Conservation (phyloP, 2,888 invertebrate species). For the Camptogramma bilineatum region DNA sequence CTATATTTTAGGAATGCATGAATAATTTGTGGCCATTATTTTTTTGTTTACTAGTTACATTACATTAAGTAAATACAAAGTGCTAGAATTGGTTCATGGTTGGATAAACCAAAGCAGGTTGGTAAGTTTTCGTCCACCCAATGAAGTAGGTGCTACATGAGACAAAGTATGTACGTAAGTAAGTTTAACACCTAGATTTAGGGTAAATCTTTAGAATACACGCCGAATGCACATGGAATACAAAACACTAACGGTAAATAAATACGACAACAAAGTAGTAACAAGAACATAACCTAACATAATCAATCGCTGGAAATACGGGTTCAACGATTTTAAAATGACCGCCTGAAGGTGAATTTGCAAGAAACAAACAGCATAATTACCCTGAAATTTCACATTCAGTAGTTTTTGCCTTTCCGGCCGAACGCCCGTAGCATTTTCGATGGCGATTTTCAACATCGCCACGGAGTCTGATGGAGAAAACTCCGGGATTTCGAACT, state of each 20-base stretch:
- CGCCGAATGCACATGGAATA: too few species aligned
- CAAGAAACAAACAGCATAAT: conserved; percentile 43
- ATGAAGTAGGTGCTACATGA: too few species aligned
- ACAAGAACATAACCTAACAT: conserved; percentile 23
- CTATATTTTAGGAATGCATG: too few species aligned
- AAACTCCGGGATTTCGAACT: conserved; percentile 91
- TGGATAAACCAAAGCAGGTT: too few species aligned
- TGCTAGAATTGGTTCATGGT: too few species aligned
- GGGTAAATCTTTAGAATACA: too few species aligned
- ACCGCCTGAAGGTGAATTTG: conserved; percentile 22
- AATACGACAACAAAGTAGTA: conserved; percentile 12
- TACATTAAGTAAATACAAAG: too few species aligned
- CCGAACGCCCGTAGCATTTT: conserved; percentile 94
- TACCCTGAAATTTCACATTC: conserved; percentile 97
- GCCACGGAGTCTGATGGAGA: conserved; percentile 92
- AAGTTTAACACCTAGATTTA: too few species aligned
- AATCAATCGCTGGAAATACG: conserved; percentile 9
- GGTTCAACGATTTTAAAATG: conserved; percentile 2
- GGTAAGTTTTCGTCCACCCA: too few species aligned
- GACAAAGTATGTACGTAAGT: too few species aligned
- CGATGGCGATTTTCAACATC: conserved; percentile 93
- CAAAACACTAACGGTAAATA: neutral
- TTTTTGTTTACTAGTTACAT: too few species aligned
- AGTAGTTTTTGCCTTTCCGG: conserved; percentile 97
- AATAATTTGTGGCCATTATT: too few species aligned